A percentile compares a stretch with the other conserved stretches of the same genome.
These are phyloP conservation scores for Lutjanus argentimaculatus DNA, from an alignment of 2,797 vertebrate species.

Conservation along the genomic window DNA sequence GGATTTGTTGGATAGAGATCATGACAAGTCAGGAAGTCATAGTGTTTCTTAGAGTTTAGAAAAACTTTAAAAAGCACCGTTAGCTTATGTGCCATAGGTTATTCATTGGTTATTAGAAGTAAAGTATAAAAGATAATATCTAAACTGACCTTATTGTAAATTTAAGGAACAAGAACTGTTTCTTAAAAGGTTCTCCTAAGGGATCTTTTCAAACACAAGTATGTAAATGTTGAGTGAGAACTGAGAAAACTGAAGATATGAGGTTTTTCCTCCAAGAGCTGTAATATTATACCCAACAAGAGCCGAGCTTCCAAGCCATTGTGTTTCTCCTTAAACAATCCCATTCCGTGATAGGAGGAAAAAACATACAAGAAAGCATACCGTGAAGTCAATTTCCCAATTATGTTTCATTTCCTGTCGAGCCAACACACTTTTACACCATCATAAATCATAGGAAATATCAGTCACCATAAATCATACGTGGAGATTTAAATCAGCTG, in stretches of 20 bases:
- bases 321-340: constrained; percentile 48
- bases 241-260: background rate
- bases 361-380: constrained; percentile 52
- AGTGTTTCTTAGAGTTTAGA: background rate
- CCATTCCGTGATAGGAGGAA: constrained; percentile 37
- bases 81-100: background rate
- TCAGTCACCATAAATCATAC: constrained; percentile 74
- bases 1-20: no score
- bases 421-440: constrained; percentile 54
- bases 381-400: constrained; percentile 70
- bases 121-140: background rate
- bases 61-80: background rate
- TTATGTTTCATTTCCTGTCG: constrained; percentile 74
- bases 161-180: background rate
- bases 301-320: background rate
- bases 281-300: background rate
- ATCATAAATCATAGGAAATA: constrained; percentile 77
- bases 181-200: background rate
- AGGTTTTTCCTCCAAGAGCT: background rate
- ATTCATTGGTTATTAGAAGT: background rate
- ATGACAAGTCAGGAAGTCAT: background rate
- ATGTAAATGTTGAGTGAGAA: background rate
- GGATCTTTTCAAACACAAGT: background rate
- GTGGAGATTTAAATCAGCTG: constrained; percentile 72
- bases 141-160: background rate